Base-by-base conservation (phyloP, 2,888 invertebrate species). In the Frankliniella fusca region DNA sequence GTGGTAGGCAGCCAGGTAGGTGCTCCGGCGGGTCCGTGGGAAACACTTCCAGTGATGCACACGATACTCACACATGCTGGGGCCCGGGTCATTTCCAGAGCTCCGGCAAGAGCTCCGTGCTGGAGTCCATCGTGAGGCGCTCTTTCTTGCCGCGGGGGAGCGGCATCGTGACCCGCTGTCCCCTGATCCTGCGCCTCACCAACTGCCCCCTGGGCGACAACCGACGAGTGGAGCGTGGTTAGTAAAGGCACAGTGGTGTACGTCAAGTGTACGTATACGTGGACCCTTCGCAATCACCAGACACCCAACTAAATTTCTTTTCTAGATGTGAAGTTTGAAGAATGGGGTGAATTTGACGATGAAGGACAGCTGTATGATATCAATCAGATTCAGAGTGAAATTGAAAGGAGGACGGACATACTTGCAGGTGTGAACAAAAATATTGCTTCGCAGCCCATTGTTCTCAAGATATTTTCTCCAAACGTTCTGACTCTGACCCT, bases 101-200 rank as follows among this genome's bases (percentile, higher is more conserved):
- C 86, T 90, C 92, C 49, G 92, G 92, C 10, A 92, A 92, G 87
- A 92, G 92, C 86, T 92, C 92, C 7, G 92, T 93, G 20, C 86
- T 92, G 38, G 92, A 92, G 86, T 90, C 90, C 83, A 86, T 92
- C 18, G 92, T 92, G 7, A 92, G 92, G 0, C 88, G 90, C 81
- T 91, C 92, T 84, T 93, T 92, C 86, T 86, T 92, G 54, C 93
- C 92, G 2, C 87, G 92, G 81, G 93, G 92, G 27, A 88, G 89
- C 27, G 92, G 92, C 15, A 91, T 93, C 84, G 92, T 93, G 1
- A 92, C 93, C 1, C 86, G 92, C 82, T 87, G 92, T 79, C 92
- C 93, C 0, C 87, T 92, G 20, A 88, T 93, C 81, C 87, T 93
- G 23, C 92, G 92, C 85, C 87, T 92, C 61, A 88, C 91, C 81